Percentiles rank a stretch among this genome's conserved stretches.
Conservation (phyloP, 1,140 invertebrate species). For the Brachionus asplanchnoidis region DNA sequence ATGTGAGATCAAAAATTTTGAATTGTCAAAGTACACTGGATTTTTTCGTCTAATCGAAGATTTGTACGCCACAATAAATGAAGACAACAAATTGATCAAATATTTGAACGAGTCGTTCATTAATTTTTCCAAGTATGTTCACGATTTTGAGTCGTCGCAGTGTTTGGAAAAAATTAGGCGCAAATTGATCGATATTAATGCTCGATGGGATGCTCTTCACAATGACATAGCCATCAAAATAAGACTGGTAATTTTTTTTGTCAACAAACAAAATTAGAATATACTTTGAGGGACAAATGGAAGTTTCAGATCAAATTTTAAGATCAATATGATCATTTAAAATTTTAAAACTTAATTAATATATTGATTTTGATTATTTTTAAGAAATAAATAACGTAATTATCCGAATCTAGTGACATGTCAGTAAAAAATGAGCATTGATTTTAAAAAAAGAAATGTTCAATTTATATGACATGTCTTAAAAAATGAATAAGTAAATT, state of each 20-base stretch:
- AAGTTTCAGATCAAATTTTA: no score
- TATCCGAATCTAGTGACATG: no score
- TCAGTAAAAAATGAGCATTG: no score
- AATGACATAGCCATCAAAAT: slow-evolving; percentile 36
- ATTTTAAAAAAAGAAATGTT: no score
- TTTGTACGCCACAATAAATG: slow-evolving; percentile 29
- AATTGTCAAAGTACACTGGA: not conserved
- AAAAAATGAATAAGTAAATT: no score
- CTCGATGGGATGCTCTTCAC: slow-evolving; percentile 22
- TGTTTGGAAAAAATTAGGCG: slow-evolving; percentile 9
- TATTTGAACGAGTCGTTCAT: slow-evolving; percentile 34
- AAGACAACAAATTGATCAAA: slow-evolving; percentile 35
- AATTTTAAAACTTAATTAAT: no score
- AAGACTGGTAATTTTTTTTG: slow-evolving; percentile 14
- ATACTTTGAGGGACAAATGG: no score
- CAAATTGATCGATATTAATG: not conserved
- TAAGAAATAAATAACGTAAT: no score
- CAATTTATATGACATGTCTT: no score
- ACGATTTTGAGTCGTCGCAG: slow-evolving; percentile 11
- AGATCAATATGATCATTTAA: no score
- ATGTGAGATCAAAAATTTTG: not conserved
- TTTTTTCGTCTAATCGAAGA: slow-evolving; percentile 17
- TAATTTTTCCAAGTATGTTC: slow-evolving; percentile 22
- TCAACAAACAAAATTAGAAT: no score
- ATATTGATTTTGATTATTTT: no score